phyloP scores from a whole-genome alignment of 2,113 vertebrate species.

The Euleptes europaea region DNA sequence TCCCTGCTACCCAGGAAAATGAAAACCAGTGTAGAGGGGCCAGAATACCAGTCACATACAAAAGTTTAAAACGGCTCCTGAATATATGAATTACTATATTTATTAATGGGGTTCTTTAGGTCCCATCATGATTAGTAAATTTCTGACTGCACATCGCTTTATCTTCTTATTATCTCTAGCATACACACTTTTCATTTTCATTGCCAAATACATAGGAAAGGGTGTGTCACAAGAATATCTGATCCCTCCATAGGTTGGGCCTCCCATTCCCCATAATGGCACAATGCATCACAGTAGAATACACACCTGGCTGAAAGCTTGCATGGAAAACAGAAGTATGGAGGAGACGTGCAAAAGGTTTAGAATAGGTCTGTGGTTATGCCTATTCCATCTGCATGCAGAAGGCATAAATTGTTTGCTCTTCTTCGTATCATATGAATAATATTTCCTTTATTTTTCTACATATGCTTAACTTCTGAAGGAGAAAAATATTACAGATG shows the following conservation, averaged over 20 bases:
- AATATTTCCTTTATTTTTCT: slow-evolving; percentile 23
- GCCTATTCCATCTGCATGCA: not conserved
- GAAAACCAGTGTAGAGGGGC: too few species aligned
- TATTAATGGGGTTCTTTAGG: too few species aligned
- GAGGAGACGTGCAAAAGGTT: not conserved
- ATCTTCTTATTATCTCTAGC: too few species aligned
- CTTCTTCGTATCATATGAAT: not conserved
- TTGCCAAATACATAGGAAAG: not conserved
- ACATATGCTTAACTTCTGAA: slow-evolving; percentile 34
- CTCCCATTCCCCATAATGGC: not conserved
- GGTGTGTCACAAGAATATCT: not conserved
- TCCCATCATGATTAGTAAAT: too few species aligned
- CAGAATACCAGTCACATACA: too few species aligned
- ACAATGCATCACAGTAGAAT: not conserved
- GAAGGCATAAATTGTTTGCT: slow-evolving; percentile 15
- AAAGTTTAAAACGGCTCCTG: too few species aligned
- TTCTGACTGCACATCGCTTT: too few species aligned
- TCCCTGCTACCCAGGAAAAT: too few species aligned
- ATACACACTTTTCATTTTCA: not conserved
- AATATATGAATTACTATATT: too few species aligned
- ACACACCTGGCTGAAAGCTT: not conserved
- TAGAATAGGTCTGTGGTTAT: not conserved
- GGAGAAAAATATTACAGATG: not conserved
- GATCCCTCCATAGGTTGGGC: too few species aligned
- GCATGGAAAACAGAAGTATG: not conserved